A percentile compares a stretch with the other conserved stretches of the same genome.
Conservation (phyloP, 2,797 vertebrate species). For the Rhodeus uyekii region DNA sequence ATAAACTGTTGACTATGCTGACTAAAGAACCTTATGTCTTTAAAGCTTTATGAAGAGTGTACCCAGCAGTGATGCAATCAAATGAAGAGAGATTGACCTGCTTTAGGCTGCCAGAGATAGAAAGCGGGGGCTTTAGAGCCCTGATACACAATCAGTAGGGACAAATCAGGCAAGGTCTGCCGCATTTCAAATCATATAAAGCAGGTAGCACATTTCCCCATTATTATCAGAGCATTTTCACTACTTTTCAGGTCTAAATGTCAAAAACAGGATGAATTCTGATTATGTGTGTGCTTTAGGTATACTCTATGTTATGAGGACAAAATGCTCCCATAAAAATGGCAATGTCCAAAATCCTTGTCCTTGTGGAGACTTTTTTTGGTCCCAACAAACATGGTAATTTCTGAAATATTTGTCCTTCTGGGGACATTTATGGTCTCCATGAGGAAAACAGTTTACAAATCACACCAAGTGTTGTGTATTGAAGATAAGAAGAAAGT, state of each 20-base stretch:
- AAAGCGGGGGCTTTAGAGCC: not conserved
- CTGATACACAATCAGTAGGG: not conserved
- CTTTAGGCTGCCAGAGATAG: slow-evolving; percentile 35
- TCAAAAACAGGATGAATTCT: not conserved
- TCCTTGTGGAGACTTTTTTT: not conserved
- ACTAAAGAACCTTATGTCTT: slow-evolving; percentile 31
- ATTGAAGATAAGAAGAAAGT: not conserved
- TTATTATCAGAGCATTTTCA: slow-evolving; percentile 9
- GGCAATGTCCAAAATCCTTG: not conserved
- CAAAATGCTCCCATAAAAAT: not conserved
- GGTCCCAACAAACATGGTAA: not conserved
- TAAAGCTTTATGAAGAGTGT: slow-evolving; percentile 42
- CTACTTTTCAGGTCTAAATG: not conserved
- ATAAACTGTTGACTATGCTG: slow-evolving; percentile 15
- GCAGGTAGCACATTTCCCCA: not conserved
- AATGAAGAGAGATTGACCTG: slow-evolving; percentile 48
- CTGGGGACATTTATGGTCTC: not conserved
- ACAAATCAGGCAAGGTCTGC: not conserved
- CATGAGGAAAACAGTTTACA: not conserved
- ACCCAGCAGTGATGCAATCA: slow-evolving; percentile 45
- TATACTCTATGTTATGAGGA: not conserved
- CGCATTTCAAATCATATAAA: not conserved
- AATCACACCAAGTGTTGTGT: not conserved
- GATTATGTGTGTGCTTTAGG: not conserved
- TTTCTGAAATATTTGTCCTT: not conserved